Conservation (phyloP, 2,797 vertebrate species). For the Trachurus trachurus region DNA sequence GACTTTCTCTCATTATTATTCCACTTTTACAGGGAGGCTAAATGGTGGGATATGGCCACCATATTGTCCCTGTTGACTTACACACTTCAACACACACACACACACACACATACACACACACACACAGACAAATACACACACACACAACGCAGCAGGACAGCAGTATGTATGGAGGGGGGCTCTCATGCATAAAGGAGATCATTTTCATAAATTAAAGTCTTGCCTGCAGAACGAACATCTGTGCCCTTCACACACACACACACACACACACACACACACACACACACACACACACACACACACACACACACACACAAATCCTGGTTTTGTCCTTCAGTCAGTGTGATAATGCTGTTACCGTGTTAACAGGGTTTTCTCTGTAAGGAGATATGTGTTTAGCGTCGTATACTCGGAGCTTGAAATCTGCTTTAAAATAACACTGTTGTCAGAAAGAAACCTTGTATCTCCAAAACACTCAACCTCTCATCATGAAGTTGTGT, state of each 20-base stretch:
- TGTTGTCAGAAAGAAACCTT: neutral
- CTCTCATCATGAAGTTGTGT: neutral
- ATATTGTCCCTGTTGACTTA: slow-evolving; percentile 76
- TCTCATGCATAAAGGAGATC: slow-evolving; percentile 96
- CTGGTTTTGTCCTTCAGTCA: slow-evolving; percentile 64
- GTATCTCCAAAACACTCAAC: neutral
- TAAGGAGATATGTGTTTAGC: slow-evolving; percentile 43
- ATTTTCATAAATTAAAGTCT: slow-evolving; percentile 99
- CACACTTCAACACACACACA: slow-evolving; percentile 28
- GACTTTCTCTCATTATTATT: slow-evolving; percentile 54
- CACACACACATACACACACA: slow-evolving; percentile 10
- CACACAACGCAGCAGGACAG: slow-evolving; percentile 49
- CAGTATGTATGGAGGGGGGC: slow-evolving; percentile 76
- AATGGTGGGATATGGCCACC: slow-evolving; percentile 74
- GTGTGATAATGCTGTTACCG: slow-evolving; percentile 56
- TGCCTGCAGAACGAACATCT: slow-evolving; percentile 96
- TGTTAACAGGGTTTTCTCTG: slow-evolving; percentile 57
- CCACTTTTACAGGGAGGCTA: slow-evolving; percentile 53
- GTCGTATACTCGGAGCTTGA: neutral
- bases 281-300: slow-evolving; percentile 53
- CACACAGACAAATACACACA: slow-evolving; percentile 36
- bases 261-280: slow-evolving; percentile 6
- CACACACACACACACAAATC: slow-evolving; percentile 35
- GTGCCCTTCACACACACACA: slow-evolving; percentile 84
- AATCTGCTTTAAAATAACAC: slow-evolving; percentile 11